Evolutionary conservation across 2,888 invertebrate species (phyloP).

Genomic region (Meandrusa payeni): DNA sequence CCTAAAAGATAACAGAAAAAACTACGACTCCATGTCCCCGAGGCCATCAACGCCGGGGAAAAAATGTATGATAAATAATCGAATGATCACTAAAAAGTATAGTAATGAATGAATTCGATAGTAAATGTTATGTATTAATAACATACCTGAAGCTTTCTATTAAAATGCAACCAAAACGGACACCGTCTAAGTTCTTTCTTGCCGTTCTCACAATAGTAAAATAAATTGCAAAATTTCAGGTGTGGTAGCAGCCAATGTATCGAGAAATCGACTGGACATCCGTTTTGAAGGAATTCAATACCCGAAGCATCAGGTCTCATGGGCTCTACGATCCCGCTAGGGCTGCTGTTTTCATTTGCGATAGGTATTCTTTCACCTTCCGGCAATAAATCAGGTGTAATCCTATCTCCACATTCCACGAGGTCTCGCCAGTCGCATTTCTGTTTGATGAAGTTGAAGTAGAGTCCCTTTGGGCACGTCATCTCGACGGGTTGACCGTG

Average conservation of each 20-base stretch:
- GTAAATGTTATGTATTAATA: too few relatives aligned
- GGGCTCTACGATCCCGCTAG: not conserved
- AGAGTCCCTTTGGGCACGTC: conserved; percentile 70
- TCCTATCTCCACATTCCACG: conserved; percentile 68
- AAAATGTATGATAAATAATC: too few relatives aligned
- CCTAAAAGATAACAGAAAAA: too few relatives aligned
- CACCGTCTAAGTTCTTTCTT: conserved; percentile 43
- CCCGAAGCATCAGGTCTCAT: conserved; percentile 4
- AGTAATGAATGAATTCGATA: too few relatives aligned
- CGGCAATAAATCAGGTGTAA: too few relatives aligned
- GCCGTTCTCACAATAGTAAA: conserved; percentile 66
- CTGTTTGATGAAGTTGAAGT: conserved; percentile 64
- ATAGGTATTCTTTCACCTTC: too few relatives aligned
- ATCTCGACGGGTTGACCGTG: conserved; percentile 75
- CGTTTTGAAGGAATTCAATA: conserved; percentile 28
- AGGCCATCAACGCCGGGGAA: too few relatives aligned
- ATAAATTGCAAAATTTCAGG: conserved; percentile 47
- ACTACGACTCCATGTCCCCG: too few relatives aligned
- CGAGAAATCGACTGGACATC: conserved; percentile 55
- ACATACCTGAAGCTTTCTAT: conserved; percentile 49
- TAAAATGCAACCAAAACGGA: conserved; percentile 47
- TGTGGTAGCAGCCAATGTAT: conserved; percentile 61
- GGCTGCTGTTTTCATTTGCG: not conserved
- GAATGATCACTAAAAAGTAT: too few relatives aligned
- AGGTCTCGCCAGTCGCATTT: conserved; percentile 80